phyloP scores from a whole-genome alignment of 37 sponge, comb jelly and placozoan species.

The Ianthella basta region DNA sequence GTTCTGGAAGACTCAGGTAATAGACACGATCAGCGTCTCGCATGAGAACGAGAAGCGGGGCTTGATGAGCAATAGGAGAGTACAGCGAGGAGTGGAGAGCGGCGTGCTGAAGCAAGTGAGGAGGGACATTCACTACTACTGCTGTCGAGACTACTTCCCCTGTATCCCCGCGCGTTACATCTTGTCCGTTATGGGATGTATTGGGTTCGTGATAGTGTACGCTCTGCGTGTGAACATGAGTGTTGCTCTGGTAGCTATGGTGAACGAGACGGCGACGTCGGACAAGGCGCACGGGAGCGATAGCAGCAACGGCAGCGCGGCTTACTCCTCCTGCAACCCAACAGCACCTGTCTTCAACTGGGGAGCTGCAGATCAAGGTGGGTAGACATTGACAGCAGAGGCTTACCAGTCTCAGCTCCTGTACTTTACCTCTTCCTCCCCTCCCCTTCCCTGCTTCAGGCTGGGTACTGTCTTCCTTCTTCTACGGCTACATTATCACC shows the following conservation, averaged over 20 bases:
- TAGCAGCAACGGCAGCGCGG: neutral
- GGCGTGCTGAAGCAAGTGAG: no score
- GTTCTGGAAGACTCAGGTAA: no score
- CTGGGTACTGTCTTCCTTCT: constrained; percentile 81
- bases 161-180: constrained; percentile 74
- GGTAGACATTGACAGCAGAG: no score
- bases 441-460: constrained; percentile 48
- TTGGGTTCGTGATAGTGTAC: constrained; percentile 82
- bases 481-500: constrained; percentile 89
- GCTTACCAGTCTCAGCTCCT: no score
- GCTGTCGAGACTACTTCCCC: constrained; percentile 34
- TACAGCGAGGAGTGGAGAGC: no score
- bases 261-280: constrained; percentile 46
- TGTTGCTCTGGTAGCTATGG: constrained; percentile 88
- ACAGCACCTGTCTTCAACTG: constrained; percentile 18
- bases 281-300: neutral
- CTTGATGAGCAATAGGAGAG: no score
- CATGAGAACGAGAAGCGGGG: no score
- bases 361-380: neutral
- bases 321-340: neutral
- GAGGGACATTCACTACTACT: no score
- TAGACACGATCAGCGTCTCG: no score
- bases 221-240: constrained; percentile 84
- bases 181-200: constrained; percentile 59
- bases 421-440: neutral